A percentile compares a stretch with the other conserved stretches of the same genome.
These are phyloP conservation scores for Campoletis sonorensis DNA, from an alignment of 1,140 invertebrate genomes.

Conservation along the genomic window DNA sequence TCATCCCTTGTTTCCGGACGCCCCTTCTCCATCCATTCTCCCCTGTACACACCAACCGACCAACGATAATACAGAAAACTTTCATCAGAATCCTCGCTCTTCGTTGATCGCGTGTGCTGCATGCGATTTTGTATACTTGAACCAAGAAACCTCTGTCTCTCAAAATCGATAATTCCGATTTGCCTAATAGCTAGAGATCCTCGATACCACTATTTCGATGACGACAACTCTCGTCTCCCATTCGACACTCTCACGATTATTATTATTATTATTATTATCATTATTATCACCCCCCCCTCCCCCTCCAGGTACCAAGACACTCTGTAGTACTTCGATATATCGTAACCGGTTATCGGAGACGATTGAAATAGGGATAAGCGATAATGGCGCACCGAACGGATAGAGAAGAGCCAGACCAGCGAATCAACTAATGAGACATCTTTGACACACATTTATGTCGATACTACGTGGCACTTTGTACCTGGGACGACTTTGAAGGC, in stretches of 20 bases:
- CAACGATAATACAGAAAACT: conserved; percentile 46
- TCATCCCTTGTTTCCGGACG: conserved; percentile 38
- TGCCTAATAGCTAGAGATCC: neutral
- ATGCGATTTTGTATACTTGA: neutral
- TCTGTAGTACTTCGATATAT: neutral
- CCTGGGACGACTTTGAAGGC: too few species aligned
- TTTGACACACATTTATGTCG: neutral
- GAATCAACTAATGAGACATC: conserved; percentile 24
- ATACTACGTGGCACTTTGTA: neutral
- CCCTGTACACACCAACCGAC: neutral
- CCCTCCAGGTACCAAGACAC: neutral
- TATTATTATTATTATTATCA: too few species aligned
- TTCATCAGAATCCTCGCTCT: conserved; percentile 56
- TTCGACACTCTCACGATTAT: conserved; percentile 55
- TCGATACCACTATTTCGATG: neutral
- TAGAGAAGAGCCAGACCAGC: conserved; percentile 19
- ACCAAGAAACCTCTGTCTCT: neutral
- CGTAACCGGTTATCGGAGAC: conserved; percentile 49
- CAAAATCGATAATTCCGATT: conserved; percentile 9
- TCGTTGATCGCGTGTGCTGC: neutral
- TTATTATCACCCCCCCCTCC: neutral
- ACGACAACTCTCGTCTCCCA: neutral
- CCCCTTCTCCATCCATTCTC: neutral
- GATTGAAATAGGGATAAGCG: conserved; percentile 19
- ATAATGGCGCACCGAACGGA: conserved; percentile 29